These are phyloP conservation scores for Lepidocyrtinus sp. DNA, from an alignment of 2,888 invertebrate genomes.

Conservation along the genomic window DNA sequence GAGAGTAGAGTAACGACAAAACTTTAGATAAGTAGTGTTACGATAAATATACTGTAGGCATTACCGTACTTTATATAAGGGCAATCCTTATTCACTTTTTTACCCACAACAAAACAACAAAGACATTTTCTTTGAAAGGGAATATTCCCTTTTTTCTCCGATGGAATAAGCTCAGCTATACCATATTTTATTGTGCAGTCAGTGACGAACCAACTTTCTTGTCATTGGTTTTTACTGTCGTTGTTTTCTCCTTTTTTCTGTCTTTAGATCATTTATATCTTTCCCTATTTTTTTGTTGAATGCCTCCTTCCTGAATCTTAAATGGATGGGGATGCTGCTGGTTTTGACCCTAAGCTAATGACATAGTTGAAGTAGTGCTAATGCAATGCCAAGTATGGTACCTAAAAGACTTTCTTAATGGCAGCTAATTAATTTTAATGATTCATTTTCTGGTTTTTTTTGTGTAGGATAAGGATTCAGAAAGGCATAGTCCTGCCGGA, in stretches of 20 bases:
- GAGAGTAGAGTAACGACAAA: conserved; percentile 4
- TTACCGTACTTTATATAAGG: too few species aligned
- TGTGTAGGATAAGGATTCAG: conserved; percentile 61
- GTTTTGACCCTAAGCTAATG: conserved; percentile 59
- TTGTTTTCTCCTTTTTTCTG: conserved; percentile 31
- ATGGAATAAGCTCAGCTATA: conserved; percentile 8
- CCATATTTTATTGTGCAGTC: conserved; percentile 9
- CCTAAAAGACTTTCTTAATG: conserved; percentile 56
- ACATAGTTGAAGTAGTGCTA: conserved; percentile 55
- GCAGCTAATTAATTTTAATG: conserved; percentile 59
- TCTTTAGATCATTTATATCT: conserved; percentile 17
- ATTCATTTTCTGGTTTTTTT: conserved; percentile 43
- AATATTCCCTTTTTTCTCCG: conserved; percentile 28
- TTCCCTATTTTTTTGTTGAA: conserved; percentile 19
- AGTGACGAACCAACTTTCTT: conserved; percentile 31
- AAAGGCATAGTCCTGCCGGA: conserved; percentile 61
- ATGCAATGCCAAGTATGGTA: conserved; percentile 60
- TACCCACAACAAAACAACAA: conserved; percentile 28
- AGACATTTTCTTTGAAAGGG: conserved; percentile 9
- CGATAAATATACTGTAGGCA: not conserved
- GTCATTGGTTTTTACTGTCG: conserved; percentile 37
- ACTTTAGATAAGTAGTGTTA: conserved; percentile 17
- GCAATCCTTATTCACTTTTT: conserved; percentile 22
- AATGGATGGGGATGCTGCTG: conserved; percentile 17
- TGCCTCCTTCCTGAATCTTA: not conserved